Conservation (phyloP, 1,140 invertebrate species). For the Venustaconcha ellipsiformis region DNA sequence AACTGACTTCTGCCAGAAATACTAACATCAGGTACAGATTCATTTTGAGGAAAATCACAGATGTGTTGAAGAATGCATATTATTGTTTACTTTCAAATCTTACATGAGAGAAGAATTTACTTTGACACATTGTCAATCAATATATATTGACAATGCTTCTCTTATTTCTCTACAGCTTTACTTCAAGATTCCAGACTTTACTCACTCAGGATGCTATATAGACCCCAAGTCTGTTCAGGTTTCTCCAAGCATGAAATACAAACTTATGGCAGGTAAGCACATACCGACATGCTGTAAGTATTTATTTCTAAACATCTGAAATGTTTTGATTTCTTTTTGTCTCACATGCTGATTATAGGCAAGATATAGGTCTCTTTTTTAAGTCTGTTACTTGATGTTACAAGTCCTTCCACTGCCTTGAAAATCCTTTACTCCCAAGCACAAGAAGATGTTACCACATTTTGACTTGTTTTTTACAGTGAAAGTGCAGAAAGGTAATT, state of each 20-base stretch:
- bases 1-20: neutral
- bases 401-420: no score
- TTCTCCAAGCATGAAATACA: conserved; percentile 58
- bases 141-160: neutral
- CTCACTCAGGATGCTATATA: conserved; percentile 58
- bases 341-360: no score
- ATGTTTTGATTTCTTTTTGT: no score
- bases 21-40: neutral
- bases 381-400: no score
- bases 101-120: neutral
- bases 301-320: no score
- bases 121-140: neutral
- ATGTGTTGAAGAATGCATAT: neutral
- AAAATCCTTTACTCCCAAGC: no score
- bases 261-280: conserved; percentile 54
- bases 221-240: conserved; percentile 62
- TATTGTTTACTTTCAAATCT: neutral
- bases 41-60: neutral
- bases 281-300: no score
- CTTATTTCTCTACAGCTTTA: conserved; percentile 52
- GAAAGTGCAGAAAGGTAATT: no score
- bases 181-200: conserved; percentile 62
- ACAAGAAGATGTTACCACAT: no score
- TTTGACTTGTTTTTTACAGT: no score
- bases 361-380: no score